Conservation (phyloP, 1,140 invertebrate species). For the Drosophila kikkawai region DNA sequence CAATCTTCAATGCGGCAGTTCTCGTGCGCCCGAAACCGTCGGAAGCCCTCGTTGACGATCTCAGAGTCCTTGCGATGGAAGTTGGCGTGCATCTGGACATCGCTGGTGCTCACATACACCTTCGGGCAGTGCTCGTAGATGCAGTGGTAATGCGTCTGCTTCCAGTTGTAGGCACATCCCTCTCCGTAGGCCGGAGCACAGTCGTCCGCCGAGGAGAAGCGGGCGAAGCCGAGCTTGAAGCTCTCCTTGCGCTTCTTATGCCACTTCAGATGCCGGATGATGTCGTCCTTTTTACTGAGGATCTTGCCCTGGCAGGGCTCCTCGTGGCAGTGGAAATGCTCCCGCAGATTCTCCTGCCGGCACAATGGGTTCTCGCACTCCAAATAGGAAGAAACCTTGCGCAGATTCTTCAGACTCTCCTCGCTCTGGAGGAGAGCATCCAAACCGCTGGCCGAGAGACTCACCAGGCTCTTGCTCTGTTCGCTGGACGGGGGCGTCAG, state of each 20-base stretch:
- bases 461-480: slow-evolving; percentile 65
- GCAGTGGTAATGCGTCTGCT: slow-evolving; percentile 99
- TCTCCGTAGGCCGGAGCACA: slow-evolving; percentile 89
- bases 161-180: slow-evolving; percentile 96
- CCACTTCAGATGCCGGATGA: slow-evolving; percentile 98
- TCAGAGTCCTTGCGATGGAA: slow-evolving; percentile 99
- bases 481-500: slow-evolving; percentile 79
- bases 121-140: slow-evolving; percentile 98
- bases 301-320: slow-evolving; percentile 92
- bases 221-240: slow-evolving; percentile 97
- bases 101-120: slow-evolving; percentile 99
- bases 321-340: slow-evolving; percentile 98
- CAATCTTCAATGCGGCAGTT: slow-evolving; percentile 88
- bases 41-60: slow-evolving; percentile 96
- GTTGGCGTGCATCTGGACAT: slow-evolving; percentile 99
- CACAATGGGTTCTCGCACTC: slow-evolving; percentile 81
- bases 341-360: slow-evolving; percentile 86
- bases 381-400: slow-evolving; percentile 80
- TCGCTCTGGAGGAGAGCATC: slow-evolving; percentile 78
- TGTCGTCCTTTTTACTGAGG: slow-evolving; percentile 99
- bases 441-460: slow-evolving; percentile 61
- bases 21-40: slow-evolving; percentile 81
- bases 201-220: slow-evolving; percentile 95
- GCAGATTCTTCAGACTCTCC: slow-evolving; percentile 76
- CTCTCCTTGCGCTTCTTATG: slow-evolving; percentile 99